These are phyloP conservation scores for Mesorhabditis belari DNA, from an alignment of 2,888 invertebrate genomes.

Conservation along the genomic window DNA sequence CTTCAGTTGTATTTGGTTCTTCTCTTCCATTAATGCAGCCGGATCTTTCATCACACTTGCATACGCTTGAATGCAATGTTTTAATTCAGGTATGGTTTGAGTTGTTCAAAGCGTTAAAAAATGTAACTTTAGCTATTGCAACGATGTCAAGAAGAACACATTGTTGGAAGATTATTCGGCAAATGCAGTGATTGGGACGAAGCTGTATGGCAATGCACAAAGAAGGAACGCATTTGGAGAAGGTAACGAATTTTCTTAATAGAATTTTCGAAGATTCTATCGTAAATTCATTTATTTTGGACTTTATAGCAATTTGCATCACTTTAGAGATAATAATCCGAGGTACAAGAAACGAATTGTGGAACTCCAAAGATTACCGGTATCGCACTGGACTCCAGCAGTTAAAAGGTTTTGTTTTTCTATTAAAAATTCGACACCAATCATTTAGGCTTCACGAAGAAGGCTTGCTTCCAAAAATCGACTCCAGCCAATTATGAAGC, in stretches of 20 bases:
- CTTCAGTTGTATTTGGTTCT: not conserved
- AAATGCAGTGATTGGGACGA: slow-evolving; percentile 48
- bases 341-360: slow-evolving; percentile 34
- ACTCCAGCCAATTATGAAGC: not conserved
- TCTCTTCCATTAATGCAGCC: slow-evolving; percentile 31
- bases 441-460: not conserved
- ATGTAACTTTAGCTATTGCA: slow-evolving; percentile 18
- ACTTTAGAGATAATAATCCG: slow-evolving; percentile 44
- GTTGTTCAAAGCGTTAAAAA: not conserved
- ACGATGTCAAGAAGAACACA: slow-evolving; percentile 34
- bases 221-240: slow-evolving; percentile 47
- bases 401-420: not conserved
- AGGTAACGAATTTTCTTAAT: slow-evolving; percentile 27
- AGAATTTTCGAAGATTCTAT: too few relatives aligned
- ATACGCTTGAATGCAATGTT: slow-evolving; percentile 49
- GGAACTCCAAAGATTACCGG: slow-evolving; percentile 40
- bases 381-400: slow-evolving; percentile 42
- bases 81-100: slow-evolving; percentile 30
- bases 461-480: not conserved
- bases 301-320: too few relatives aligned
- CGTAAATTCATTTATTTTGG: too few relatives aligned
- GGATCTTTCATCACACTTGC: slow-evolving; percentile 49
- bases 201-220: slow-evolving; percentile 50
- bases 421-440: not conserved
- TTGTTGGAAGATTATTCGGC: slow-evolving; percentile 40